These are phyloP conservation scores for Paramuricea clavata DNA, from an alignment of 92 coral and sea anemone species.

Conservation along the genomic window DNA sequence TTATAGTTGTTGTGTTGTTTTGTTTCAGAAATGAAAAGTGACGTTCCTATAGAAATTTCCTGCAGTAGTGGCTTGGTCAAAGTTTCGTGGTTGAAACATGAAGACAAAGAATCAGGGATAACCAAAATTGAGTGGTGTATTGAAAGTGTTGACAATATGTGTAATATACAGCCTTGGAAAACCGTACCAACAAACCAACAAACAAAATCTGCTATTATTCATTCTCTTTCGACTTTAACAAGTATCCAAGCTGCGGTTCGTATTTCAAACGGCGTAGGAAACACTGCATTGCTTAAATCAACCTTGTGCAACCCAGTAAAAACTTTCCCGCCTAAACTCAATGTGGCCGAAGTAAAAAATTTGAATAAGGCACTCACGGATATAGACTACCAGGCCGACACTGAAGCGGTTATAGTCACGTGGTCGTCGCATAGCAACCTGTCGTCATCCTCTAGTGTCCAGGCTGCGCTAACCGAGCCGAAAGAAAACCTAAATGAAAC, in stretches of 20 bases:
- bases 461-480: constrained; percentile 81
- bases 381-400: constrained; percentile 87
- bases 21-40: neutral
- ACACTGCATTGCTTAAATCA: neutral
- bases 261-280: constrained; percentile 27
- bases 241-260: constrained; percentile 13
- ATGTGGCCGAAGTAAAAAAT: constrained; percentile 45
- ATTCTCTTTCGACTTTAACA: neutral
- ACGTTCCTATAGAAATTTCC: neutral
- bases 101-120: too few species aligned
- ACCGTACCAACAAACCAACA: neutral
- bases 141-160: too few species aligned
- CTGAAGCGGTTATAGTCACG: constrained; percentile 74
- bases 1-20: too few species aligned
- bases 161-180: constrained; percentile 63
- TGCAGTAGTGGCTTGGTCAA: too few species aligned
- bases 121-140: too few species aligned
- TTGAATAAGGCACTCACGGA: constrained; percentile 67
- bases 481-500: constrained; percentile 65
- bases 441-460: constrained; percentile 82
- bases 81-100: too few species aligned
- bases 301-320: neutral
- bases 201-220: constrained; percentile 12
- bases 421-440: constrained; percentile 75
- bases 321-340: constrained; percentile 55